Evolutionary conservation across 2,797 vertebrate species (phyloP).

Genomic region (Parambassis ranga): DNA sequence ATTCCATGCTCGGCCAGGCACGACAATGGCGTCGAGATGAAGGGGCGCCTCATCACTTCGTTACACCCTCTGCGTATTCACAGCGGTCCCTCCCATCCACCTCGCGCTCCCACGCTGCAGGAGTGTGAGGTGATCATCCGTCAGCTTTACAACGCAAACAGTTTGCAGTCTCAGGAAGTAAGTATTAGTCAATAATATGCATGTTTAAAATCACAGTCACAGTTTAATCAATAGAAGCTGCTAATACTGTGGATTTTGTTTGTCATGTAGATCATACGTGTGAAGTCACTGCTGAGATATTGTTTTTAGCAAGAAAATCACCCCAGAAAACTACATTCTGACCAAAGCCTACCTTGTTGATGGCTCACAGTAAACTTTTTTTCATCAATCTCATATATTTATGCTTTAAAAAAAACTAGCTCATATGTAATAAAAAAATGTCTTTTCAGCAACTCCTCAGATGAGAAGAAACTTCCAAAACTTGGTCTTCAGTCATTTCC

Average conservation of each 20-base stretch:
- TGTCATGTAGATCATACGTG: constrained; percentile 75
- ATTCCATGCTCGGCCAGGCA: not conserved
- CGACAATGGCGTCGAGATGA: constrained; percentile 26
- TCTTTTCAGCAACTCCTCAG: constrained; percentile 55
- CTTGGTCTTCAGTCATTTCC: constrained; percentile 66
- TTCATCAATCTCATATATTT: not conserved
- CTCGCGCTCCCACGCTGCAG: constrained; percentile 78
- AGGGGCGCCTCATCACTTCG: constrained; percentile 71
- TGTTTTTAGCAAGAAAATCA: constrained; percentile 79
- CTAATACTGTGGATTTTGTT: too few species aligned
- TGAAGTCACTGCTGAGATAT: constrained; percentile 82
- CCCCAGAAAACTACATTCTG: constrained; percentile 77
- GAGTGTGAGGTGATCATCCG: constrained; percentile 86
- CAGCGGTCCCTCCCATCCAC: constrained; percentile 63
- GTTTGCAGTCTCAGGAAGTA: constrained; percentile 87
- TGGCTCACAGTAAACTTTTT: constrained; percentile 67
- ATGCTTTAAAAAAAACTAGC: not conserved
- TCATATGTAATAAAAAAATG: not conserved
- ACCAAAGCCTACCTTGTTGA: constrained; percentile 74
- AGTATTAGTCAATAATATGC: too few species aligned
- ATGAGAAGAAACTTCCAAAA: constrained; percentile 75
- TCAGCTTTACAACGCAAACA: constrained; percentile 86
- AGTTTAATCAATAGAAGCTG: too few species aligned
- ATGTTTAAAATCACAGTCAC: too few species aligned
- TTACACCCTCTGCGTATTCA: constrained; percentile 75